phyloP scores from a whole-genome alignment of 2,797 vertebrate genomes.

The Manis crassicaudata region DNA sequence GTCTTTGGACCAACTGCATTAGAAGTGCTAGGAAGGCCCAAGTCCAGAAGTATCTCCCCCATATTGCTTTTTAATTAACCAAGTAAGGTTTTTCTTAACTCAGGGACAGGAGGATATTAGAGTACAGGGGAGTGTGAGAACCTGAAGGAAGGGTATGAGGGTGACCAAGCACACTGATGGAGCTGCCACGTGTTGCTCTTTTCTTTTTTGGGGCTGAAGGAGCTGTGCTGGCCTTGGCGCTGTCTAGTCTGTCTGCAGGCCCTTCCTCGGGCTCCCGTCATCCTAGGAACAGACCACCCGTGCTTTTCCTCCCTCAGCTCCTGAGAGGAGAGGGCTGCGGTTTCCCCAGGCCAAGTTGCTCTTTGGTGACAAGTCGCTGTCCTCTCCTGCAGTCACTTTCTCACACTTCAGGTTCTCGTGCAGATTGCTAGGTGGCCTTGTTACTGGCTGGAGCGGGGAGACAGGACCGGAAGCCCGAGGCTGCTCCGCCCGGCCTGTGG shows the following conservation, averaged over 20 bases:
- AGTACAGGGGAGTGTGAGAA: neutral
- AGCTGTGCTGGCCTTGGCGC: neutral
- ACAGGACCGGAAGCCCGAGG: neutral
- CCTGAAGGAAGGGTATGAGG: neutral
- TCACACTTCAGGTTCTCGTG: neutral
- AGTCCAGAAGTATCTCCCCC: neutral
- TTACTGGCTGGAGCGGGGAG: neutral
- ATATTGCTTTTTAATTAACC: slow-evolving; percentile 29
- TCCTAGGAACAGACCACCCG: neutral
- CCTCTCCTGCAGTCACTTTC: neutral
- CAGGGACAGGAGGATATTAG: neutral
- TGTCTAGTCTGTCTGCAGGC: neutral
- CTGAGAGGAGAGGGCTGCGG: neutral
- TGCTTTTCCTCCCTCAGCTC: neutral
- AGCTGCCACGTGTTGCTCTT: neutral
- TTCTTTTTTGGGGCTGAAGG: neutral
- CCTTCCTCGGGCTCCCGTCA: neutral
- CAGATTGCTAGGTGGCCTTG: neutral
- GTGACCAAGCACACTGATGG: neutral
- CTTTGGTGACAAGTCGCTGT: neutral
- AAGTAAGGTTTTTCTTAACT: slow-evolving; percentile 22
- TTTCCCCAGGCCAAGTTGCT: neutral
- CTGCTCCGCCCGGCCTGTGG: neutral
- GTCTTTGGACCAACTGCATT: neutral
- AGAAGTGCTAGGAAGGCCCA: neutral